These are phyloP conservation scores for Acrocera orbiculus DNA, from an alignment of 2,888 invertebrate species.

Conservation along the genomic window DNA sequence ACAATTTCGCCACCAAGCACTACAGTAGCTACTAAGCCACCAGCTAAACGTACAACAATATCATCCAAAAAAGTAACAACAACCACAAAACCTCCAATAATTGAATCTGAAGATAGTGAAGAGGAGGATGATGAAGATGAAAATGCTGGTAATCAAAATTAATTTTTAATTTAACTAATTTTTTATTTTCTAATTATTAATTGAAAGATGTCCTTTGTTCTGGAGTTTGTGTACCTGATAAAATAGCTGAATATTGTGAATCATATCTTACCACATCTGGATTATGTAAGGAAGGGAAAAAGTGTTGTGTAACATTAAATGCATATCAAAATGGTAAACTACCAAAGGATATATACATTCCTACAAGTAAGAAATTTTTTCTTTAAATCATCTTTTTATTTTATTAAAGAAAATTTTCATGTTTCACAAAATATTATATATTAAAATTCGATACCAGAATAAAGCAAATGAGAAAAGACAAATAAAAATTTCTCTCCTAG, in stretches of 20 bases:
- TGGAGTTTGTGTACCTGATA: conserved; percentile 67
- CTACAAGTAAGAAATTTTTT: conserved; percentile 37
- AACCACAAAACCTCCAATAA: conserved; percentile 18
- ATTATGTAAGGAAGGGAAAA: conserved; percentile 54
- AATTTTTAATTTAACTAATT: conserved; percentile 1
- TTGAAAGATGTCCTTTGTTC: conserved; percentile 38
- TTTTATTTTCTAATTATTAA: neutral
- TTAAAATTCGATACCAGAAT: conserved; percentile 27
- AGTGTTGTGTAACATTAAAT: conserved; percentile 68
- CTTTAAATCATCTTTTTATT: too few species aligned
- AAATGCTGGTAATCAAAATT: neutral
- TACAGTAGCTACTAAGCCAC: conserved; percentile 18
- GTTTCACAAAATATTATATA: conserved; percentile 24
- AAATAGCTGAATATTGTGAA: conserved; percentile 71
- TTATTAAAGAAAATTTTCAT: conserved; percentile 12
- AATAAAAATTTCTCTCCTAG: too few species aligned
- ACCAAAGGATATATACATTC: conserved; percentile 55
- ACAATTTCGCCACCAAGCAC: conserved; percentile 17
- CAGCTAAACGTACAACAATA: conserved; percentile 17
- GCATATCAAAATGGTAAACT: conserved; percentile 46
- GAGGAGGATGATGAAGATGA: conserved; percentile 17
- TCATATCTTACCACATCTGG: conserved; percentile 56
- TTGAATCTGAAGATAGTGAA: conserved; percentile 18
- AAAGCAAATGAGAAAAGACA: conserved; percentile 18
- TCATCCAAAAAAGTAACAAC: conserved; percentile 22